Percentiles rank a stretch among this genome's conserved stretches.
These are phyloP conservation scores for Morelia viridis DNA, from an alignment of 2,797 vertebrate genomes.

Conservation along the genomic window DNA sequence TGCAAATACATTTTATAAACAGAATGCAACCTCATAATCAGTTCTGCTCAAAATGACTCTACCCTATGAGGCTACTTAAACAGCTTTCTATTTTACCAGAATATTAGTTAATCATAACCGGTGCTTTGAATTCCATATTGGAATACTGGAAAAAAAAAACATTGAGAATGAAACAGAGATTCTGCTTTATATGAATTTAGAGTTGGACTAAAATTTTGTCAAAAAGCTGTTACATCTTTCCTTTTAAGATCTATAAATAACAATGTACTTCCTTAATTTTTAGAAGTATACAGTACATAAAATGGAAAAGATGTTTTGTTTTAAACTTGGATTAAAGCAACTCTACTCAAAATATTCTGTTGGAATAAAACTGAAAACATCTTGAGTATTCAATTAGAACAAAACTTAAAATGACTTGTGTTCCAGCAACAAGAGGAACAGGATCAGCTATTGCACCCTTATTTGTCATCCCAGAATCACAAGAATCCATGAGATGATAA, in stretches of 20 bases:
- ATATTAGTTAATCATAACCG: neutral
- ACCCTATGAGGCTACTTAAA: neutral
- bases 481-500: neutral
- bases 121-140: neutral
- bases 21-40: neutral
- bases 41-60: constrained; percentile 4
- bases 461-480: neutral
- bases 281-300: neutral
- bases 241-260: neutral
- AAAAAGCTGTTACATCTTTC: neutral
- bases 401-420: neutral
- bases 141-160: neutral
- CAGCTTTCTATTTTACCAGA: neutral
- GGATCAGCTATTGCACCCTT: neutral
- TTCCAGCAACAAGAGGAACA: neutral
- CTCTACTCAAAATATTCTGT: neutral
- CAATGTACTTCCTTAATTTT: neutral
- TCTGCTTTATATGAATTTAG: neutral
- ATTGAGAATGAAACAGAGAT: neutral
- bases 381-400: neutral
- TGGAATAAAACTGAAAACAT: neutral
- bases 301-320: neutral
- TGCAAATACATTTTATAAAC: neutral
- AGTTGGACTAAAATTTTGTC: neutral
- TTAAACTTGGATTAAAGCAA: neutral